These are phyloP conservation scores for Galago senegalensis DNA, from an alignment of 2,797 vertebrate genomes.

Conservation along the genomic window DNA sequence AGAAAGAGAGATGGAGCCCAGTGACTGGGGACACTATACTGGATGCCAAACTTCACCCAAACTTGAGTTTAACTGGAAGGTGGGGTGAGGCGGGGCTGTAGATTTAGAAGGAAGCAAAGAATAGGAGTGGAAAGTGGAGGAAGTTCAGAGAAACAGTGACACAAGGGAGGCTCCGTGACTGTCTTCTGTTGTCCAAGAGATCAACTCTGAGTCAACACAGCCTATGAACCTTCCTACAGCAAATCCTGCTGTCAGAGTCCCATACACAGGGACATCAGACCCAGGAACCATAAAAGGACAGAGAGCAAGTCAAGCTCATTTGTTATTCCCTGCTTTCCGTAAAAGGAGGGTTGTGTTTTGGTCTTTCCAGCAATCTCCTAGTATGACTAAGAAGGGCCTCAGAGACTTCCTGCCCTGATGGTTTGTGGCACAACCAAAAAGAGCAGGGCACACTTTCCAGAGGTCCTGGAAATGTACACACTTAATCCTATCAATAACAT, in stretches of 20 bases:
- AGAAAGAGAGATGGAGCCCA: not conserved
- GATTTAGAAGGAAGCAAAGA: conserved; percentile 49
- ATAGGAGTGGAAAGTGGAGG: conserved; percentile 19
- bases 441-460: not conserved
- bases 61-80: conserved; percentile 18
- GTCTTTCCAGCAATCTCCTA: conserved; percentile 31
- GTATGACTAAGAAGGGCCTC: not conserved
- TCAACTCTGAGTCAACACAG: conserved; percentile 66
- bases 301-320: conserved; percentile 63
- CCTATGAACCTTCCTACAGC: conserved; percentile 64
- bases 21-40: not conserved
- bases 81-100: not conserved
- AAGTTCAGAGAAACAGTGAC: conserved; percentile 73
- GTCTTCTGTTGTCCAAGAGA: conserved; percentile 46
- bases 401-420: conserved; percentile 42
- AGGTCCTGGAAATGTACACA: conserved; percentile 19
- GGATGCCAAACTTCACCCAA: conserved; percentile 26
- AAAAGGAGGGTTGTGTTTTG: conserved; percentile 60
- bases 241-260: conserved; percentile 40
- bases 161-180: conserved; percentile 7
- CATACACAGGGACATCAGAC: not conserved
- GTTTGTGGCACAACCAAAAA: conserved; percentile 58
- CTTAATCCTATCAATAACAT: not conserved
- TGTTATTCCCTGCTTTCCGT: conserved; percentile 27
- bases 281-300: conserved; percentile 74